These are phyloP conservation scores for Trachymyrmex cornetzi DNA, from an alignment of 1,140 invertebrate genomes.

Conservation along the genomic window DNA sequence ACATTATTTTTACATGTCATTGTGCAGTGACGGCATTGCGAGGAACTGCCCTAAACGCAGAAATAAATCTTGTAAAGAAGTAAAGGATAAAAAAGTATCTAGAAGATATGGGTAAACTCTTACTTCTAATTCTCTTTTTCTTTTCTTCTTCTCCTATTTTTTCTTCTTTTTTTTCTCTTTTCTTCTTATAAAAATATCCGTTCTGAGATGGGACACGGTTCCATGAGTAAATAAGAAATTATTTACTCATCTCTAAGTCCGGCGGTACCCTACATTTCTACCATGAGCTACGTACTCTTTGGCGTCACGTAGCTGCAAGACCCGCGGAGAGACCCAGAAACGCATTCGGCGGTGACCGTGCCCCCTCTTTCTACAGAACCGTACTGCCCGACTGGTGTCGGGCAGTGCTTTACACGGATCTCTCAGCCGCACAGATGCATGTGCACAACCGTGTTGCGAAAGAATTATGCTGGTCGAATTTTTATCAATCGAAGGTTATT, in stretches of 20 bases:
- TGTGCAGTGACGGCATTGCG: too few relatives aligned
- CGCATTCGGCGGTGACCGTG: constrained; percentile 13
- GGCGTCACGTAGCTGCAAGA: background rate
- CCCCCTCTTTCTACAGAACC: background rate
- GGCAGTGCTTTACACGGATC: constrained; percentile 67
- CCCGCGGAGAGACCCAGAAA: constrained; percentile 40
- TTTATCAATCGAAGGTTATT: constrained; percentile 82
- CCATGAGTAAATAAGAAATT: background rate
- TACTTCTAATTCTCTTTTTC: too few relatives aligned
- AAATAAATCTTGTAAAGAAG: too few relatives aligned
- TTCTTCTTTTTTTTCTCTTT: too few relatives aligned
- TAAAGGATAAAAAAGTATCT: too few relatives aligned
- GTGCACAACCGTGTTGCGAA: constrained; percentile 76
- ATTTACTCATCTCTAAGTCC: background rate
- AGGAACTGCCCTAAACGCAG: too few relatives aligned
- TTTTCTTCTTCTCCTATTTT: too few relatives aligned
- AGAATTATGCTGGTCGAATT: constrained; percentile 81
- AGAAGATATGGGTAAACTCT: too few relatives aligned
- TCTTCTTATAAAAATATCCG: too few relatives aligned
- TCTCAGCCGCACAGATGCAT: constrained; percentile 64
- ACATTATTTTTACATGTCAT: too few relatives aligned
- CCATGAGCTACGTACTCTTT: background rate
- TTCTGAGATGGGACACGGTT: too few relatives aligned
- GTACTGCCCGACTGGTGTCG: constrained; percentile 14
- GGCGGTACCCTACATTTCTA: background rate